Base-by-base conservation (phyloP, 2,888 invertebrate genomes). In the Chymomyza caudatula region DNA sequence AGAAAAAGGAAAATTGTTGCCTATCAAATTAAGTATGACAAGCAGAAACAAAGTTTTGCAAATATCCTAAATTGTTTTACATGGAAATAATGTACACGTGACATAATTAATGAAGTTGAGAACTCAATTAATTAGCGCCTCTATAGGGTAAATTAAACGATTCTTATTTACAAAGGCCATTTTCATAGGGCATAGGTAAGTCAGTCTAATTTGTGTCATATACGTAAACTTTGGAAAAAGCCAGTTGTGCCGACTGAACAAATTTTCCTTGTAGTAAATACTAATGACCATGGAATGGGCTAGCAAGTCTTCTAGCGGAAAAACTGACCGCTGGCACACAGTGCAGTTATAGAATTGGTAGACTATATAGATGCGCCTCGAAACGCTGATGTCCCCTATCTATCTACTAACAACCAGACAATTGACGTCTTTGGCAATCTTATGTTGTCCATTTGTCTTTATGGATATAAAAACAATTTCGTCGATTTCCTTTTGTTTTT, bases 11-110 rank as follows among this genome's bases (percentile, higher is more conserved):
- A 37, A 42, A n/a, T 43, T 23, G 29, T 43, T 60, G 60, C 60
- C 63, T 23, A 79, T 74, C 76, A 79, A 82, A 79, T 71, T 71
- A 69, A 65, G 65, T 65, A 67, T 71, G 73, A 60, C 83, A 80
- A 76, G 77, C 15, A 47, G n/a, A 47, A 37, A n/a, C 37, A 11
- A 47, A 47, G 19, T 47, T 47, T 15, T 19, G 17, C 47, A 47
- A 47, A 37, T 37, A 11, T 37, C 29, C 29, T 37, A 37, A 37
- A 37, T 37, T 25, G 25, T 25, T 25, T 6, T 6, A 25, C 25
- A 25, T 25, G 25, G 25, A 25, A 25, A 25, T 25, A 25, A 25
- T 25, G 25, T 6, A 25, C 25, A 25, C 29, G 29, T 37, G 29
- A 37, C 29, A 37, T 11, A 37, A 37, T 37, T 37, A 37, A 37